Percentiles rank a stretch among this genome's conserved stretches.
phyloP scores from a whole-genome alignment of 1,140 invertebrate species.

The Penaeus vannamei region DNA sequence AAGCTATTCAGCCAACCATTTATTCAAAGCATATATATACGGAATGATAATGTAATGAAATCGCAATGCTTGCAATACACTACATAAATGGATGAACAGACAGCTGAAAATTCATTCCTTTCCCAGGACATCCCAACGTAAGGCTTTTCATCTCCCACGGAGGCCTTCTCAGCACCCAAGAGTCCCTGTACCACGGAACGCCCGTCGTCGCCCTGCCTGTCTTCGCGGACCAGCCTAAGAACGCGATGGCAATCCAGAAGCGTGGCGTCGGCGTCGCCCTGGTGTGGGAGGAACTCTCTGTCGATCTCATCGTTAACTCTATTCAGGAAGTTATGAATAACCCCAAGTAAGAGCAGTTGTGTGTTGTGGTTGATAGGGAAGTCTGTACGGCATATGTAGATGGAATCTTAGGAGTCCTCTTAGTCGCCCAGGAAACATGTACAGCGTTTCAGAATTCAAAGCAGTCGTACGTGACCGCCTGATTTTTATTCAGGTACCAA shows the following conservation, averaged over 20 bases:
- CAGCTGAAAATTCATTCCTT: no score
- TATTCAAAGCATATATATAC: no score
- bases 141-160: conserved; percentile 52
- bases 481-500: background rate
- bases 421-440: background rate
- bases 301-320: conserved; percentile 4
- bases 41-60: no score
- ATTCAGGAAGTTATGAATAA: background rate
- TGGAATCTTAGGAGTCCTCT: background rate
- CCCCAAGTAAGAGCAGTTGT: background rate
- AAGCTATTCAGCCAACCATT: no score
- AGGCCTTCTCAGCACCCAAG: conserved; percentile 75
- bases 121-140: conserved; percentile 80
- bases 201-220: conserved; percentile 83
- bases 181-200: conserved; percentile 82
- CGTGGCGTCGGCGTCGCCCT: background rate
- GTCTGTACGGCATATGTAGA: background rate
- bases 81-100: no score
- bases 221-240: conserved; percentile 76
- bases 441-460: background rate
- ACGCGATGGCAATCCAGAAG: conserved; percentile 68
- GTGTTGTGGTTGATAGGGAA: background rate
- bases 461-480: no score
- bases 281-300: background rate
- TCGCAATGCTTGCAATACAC: no score